phyloP scores from a whole-genome alignment of 1,140 invertebrate genomes.

The Cephus cinctus region DNA sequence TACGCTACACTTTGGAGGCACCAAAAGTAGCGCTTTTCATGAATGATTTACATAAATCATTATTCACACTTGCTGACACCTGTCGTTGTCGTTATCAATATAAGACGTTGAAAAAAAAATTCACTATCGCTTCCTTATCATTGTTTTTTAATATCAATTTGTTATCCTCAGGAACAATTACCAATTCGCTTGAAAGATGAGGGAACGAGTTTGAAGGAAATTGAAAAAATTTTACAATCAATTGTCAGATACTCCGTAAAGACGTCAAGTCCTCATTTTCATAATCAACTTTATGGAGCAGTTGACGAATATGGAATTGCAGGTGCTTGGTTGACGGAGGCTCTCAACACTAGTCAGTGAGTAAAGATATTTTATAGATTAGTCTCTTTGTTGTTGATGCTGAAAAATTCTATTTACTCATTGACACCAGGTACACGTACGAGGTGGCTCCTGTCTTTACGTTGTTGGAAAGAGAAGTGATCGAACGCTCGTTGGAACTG shows the following conservation, averaged over 20 bases:
- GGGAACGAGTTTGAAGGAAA: slow-evolving; percentile 50
- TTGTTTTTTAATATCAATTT: too few species aligned
- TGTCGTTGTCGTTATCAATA: too few species aligned
- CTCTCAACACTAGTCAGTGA: slow-evolving; percentile 78
- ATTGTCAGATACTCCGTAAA: slow-evolving; percentile 71
- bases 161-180: slow-evolving; percentile 54
- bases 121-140: too few species aligned
- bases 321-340: slow-evolving; percentile 73
- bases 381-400: slow-evolving; percentile 10
- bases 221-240: slow-evolving; percentile 58
- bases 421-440: slow-evolving; percentile 66
- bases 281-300: slow-evolving; percentile 77
- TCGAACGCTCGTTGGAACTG: slow-evolving; percentile 62
- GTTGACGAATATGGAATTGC: slow-evolving; percentile 71
- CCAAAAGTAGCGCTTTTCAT: too few species aligned
- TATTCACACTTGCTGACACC: too few species aligned
- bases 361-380: slow-evolving; percentile 17
- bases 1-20: too few species aligned
- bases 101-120: too few species aligned
- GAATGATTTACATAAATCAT: too few species aligned
- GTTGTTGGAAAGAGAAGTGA: slow-evolving; percentile 66
- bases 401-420: not conserved
- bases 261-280: slow-evolving; percentile 70
- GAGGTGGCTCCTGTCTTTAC: slow-evolving; percentile 78
- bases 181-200: slow-evolving; percentile 53